Base-by-base conservation (phyloP, 1,140 invertebrate species). In the Euura saliciscinereae region DNA sequence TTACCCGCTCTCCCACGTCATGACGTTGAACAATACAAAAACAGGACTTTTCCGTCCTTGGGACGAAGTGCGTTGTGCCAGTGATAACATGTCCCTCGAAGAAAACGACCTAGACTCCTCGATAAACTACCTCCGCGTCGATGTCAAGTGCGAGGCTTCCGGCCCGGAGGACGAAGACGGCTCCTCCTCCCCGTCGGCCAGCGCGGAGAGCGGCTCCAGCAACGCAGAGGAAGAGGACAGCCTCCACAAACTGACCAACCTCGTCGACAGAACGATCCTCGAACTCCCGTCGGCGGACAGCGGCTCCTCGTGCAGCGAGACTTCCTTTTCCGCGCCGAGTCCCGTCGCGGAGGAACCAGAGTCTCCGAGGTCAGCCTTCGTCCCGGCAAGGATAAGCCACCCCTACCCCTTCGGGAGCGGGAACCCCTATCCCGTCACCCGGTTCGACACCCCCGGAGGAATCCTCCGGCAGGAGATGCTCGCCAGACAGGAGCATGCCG, bases 11-110 rank as follows among this genome's bases (percentile, higher is more conserved):
- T 28, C 28, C 28, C 28, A 28, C 28, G 28, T 28, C 28, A 28
- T 28, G 28, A 82, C 82, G 78, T 76, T 67, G 44, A 76, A 80
- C 10, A 28, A 66, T 0, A 71, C 51, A 2, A 73, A 45, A 11
- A 65, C 45, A 0, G 67, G 65, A 2, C 80, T 84, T 68, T 85
- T 85, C 51, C 74, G 82, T 13, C 83, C 83, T 0, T 85, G 83
- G 83, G 77, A 79, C 28, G 71, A 67, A 3, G 64, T 51, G 0
- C 8, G 13, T 13, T 10, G 59, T 10, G 59, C 8, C 8, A 64
- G 59, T 10, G 8, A 1, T n/a, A n/a, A n/a, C 8, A 10, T 64
- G 59, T 64, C 59, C 13, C 59, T 13, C 8, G 59, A 64, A 64
- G 59, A 10, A 10, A 64, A 10, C 59, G 13, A 64, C 8, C 59